Evolutionary conservation across 2,888 invertebrate genomes (phyloP), one percentile per base, ranked within the genome.

Genomic region (Aspidiotus destructor): DNA sequence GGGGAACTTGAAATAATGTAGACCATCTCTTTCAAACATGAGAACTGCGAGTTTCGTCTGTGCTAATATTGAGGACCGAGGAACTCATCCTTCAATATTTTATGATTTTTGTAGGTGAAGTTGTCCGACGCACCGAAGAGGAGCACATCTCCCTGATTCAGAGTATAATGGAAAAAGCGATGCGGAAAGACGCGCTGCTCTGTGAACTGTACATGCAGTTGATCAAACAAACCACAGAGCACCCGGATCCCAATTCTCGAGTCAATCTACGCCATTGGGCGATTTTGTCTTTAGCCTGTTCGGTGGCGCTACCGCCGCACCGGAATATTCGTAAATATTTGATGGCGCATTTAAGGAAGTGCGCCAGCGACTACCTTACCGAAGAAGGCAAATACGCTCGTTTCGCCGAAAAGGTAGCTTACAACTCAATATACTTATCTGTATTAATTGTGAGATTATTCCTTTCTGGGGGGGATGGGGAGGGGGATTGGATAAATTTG

Each of bases 321-420:
- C 89, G 92, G 77, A 84, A 88, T 5, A 84, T 95, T 71, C 82
- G 93, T 52, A 86, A 92, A 74, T 89, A 95, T 78, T 81, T 96
- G 68, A 86, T 92, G 58, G 87, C 92, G 0, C 96, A 96, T 77
- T 81, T 96, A 74, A 88, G 92, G 73, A 85, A 92, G 74, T 90
- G 94, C 75, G 87, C 92, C 42, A 86, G 89, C 71, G 90, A 92
- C 78, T 89, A 87, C 73, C 85, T 89, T 0, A 91, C 92, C 0
- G 94, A 95, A 77, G 95, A 96, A 78, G 95, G 94, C 57, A 92
- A 92, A 80, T 96, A 90, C 78, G 94, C 96, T 0, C 79, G 94
- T 72, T 89, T 95, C 76, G 92, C 94, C 11, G 92, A 95, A 75
- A 91, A 91, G 81, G 86, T 85, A 77, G 52, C 17, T 42, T 42